Percentiles rank a stretch among this genome's conserved stretches.
phyloP scores from a whole-genome alignment of 1,140 invertebrate species.

The Acromyrmex echinatior region DNA sequence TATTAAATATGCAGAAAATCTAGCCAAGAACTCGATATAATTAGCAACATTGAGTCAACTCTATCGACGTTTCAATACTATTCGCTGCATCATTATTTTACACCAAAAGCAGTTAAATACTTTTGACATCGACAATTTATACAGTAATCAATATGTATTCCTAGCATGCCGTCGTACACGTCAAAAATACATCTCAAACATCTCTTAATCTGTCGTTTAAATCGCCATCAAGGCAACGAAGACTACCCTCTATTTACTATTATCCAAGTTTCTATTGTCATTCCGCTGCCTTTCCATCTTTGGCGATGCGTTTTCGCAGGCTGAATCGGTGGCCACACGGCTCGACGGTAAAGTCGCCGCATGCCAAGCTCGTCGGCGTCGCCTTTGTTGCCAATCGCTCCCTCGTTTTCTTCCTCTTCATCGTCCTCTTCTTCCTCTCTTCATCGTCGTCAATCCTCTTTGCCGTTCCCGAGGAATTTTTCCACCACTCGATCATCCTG shows the following conservation, averaged over 20 bases:
- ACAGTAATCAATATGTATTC: constrained; percentile 19
- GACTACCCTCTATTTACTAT: constrained; percentile 40
- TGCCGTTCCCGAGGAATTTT: constrained; percentile 77
- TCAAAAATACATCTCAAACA: constrained; percentile 3
- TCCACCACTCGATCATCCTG: constrained; percentile 73
- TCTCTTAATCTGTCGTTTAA: constrained; percentile 37
- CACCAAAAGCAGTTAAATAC: not conserved
- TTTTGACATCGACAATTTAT: constrained; percentile 34
- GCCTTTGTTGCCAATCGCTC: constrained; percentile 77
- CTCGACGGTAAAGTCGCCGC: constrained; percentile 41
- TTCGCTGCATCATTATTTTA: constrained; percentile 37
- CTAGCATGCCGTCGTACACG: not conserved
- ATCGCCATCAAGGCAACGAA: constrained; percentile 13
- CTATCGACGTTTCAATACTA: constrained; percentile 11
- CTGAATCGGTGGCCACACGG: constrained; percentile 62
- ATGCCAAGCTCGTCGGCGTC: constrained; percentile 75
- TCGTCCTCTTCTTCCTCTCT: constrained; percentile 32
- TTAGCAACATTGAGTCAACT: constrained; percentile 36
- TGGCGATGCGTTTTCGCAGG: constrained; percentile 37
- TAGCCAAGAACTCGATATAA: constrained; percentile 11
- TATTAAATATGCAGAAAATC: not conserved
- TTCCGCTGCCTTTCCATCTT: constrained; percentile 57
- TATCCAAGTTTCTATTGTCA: constrained; percentile 38
- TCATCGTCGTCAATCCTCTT: constrained; percentile 44
- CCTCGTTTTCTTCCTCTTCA: constrained; percentile 65